Base-by-base conservation (phyloP, 2,113 vertebrate species). In the Halcyon senegalensis region DNA sequence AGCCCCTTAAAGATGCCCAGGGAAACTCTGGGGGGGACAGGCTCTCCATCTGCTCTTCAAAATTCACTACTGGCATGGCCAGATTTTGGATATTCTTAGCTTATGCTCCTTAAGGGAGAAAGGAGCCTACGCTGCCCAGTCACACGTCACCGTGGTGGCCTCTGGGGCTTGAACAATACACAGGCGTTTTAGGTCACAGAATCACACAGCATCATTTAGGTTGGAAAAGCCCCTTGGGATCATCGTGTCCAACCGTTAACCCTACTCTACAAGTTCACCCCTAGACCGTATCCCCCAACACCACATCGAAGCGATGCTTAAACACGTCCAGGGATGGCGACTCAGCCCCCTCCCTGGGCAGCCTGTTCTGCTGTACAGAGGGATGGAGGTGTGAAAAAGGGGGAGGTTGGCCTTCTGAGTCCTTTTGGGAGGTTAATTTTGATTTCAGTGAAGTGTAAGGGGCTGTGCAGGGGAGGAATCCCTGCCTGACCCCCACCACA, bases 41-140 rank as follows among this genome's bases (percentile, higher is more conserved):
- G 3, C 14, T 7, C 19, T 11, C n/a, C 23, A 4, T 9, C 16
- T 48, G n/a, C 48, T 63, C 48, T 44, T 4, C 17, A 24, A 72
- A 53, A 10, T 5, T 24, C 33, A 5, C 5, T 14, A 13, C 31
- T 1, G 23, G 59, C 18, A 60, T 5, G 11, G 39, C 3, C 2
- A 4, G 11, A 10, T 55, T 55, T 16, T 6, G 5, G 37, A 11
- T 58, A 1, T 4, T 23, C 31, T 56, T 16, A 5, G 20, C 9
- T 67, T 41, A 5, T 4, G 2, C 1, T 24, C 7, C 68, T 24
- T 16, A 41, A 30, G n/a, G 13, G 25, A 77, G 64, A 33, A 41
- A 37, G 72, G 17, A 30, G 17, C 13, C 56, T 21, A 4, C 46
- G 10, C 1, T 64, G 15, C 16, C 33, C 43, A 66, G 24, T 3